Conservation (phyloP, 2,888 invertebrate genomes). For the Oligia fasciuncula region DNA sequence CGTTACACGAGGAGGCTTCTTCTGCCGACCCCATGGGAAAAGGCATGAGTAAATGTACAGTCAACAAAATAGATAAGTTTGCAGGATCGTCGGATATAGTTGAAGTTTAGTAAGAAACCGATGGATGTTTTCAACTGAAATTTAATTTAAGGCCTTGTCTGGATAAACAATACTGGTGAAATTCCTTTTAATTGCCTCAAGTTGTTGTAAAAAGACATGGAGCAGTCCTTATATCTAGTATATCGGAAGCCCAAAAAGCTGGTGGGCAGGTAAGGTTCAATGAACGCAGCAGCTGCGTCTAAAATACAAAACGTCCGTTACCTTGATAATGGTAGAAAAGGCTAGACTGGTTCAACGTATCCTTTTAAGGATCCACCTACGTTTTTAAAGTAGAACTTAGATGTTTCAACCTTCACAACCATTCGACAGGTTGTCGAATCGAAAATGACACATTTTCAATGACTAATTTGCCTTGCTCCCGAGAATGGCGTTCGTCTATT, state of each 20-base stretch:
- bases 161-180: background rate
- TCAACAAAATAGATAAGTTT: too few species aligned
- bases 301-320: constrained; percentile 1
- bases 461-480: background rate
- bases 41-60: background rate
- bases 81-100: too few species aligned
- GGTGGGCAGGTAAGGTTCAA: background rate
- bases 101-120: too few species aligned
- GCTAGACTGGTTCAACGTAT: constrained; percentile 5
- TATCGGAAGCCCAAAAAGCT: background rate
- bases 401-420: background rate
- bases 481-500: background rate
- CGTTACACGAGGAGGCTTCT: too few species aligned
- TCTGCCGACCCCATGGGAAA: background rate
- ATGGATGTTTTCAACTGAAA: too few species aligned
- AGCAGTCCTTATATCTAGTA: background rate
- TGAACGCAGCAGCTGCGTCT: background rate
- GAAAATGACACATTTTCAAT: background rate
- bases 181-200: background rate
- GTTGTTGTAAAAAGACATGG: background rate
- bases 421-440: background rate
- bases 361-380: background rate
- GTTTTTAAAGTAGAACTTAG: background rate
- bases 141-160: too few species aligned
- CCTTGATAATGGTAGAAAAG: constrained; percentile 15